These are phyloP conservation scores for Zoanthus gigantus DNA, from an alignment of 92 coral and sea anemone genomes.

Conservation along the genomic window DNA sequence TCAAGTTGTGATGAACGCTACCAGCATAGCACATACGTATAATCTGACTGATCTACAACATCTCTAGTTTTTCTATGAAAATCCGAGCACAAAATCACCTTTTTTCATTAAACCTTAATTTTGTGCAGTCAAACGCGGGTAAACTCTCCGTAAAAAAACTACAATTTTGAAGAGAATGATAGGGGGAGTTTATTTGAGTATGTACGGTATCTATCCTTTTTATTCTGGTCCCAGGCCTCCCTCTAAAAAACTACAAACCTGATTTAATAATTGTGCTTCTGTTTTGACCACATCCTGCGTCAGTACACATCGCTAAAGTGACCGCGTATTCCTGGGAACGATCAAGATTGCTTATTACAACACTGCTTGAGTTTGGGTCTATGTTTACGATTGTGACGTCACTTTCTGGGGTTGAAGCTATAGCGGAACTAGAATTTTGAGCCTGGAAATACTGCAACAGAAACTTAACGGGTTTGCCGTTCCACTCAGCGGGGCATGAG, in stretches of 20 bases:
- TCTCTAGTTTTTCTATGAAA: too few relatives aligned
- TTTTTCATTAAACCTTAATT: too few relatives aligned
- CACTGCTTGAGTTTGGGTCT: constrained; percentile 1
- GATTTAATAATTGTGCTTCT: background rate
- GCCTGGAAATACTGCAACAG: background rate
- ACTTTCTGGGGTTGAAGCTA: background rate
- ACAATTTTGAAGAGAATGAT: too few relatives aligned
- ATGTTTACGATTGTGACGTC: constrained; percentile 8
- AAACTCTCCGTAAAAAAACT: too few relatives aligned
- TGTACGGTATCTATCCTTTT: too few relatives aligned
- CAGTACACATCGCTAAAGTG: constrained; percentile 11
- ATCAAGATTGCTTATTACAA: constrained; percentile 8
- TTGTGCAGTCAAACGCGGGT: too few relatives aligned
- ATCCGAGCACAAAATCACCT: too few relatives aligned
- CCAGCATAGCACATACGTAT: too few relatives aligned
- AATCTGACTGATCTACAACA: too few relatives aligned
- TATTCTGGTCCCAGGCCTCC: too few relatives aligned
- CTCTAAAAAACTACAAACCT: background rate
- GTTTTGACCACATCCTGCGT: constrained; percentile 30
- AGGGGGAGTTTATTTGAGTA: too few relatives aligned
- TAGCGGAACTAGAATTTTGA: background rate
- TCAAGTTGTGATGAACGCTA: too few relatives aligned
- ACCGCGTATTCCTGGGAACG: constrained; percentile 10
- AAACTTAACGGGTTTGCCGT: constrained; percentile 19
- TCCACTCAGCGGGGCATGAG: constrained; percentile 19